phyloP scores from a whole-genome alignment of 2,797 vertebrate genomes.

The Anguilla anguilla region DNA sequence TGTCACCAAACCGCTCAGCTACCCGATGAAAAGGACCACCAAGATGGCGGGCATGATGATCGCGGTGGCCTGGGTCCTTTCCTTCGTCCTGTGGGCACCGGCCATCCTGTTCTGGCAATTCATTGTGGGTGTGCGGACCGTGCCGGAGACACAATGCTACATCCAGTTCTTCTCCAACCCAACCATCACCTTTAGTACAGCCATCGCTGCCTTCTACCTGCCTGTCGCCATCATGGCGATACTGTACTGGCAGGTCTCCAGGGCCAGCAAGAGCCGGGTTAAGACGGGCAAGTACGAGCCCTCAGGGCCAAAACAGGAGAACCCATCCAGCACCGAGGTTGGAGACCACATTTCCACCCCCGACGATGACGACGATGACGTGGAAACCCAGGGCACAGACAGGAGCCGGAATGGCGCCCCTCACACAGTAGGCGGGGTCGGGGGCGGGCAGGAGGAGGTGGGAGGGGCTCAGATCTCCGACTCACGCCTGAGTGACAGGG shows the following conservation, averaged over 20 bases:
- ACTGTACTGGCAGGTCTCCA: constrained; percentile 95
- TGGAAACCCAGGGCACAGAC: constrained; percentile 67
- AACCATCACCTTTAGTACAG: constrained; percentile 94
- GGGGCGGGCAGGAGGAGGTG: constrained; percentile 68
- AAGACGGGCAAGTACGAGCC: constrained; percentile 91
- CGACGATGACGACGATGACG: constrained; percentile 76
- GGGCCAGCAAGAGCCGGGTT: constrained; percentile 94
- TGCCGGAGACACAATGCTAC: constrained; percentile 90
- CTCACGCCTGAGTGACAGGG: constrained; percentile 85
- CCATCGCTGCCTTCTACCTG: constrained; percentile 96
- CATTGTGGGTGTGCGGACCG: constrained; percentile 94
- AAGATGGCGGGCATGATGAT: constrained; percentile 99
- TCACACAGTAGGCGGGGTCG: constrained; percentile 61
- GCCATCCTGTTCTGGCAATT: constrained; percentile 99
- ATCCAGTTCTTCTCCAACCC: constrained; percentile 98
- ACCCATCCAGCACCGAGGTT: constrained; percentile 79
- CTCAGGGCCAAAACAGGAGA: constrained; percentile 73
- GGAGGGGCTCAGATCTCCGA: constrained; percentile 83
- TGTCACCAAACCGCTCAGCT: constrained; percentile 96
- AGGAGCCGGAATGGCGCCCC: constrained; percentile 83
- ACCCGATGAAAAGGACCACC: constrained; percentile 94
- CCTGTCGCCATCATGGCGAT: constrained; percentile 96
- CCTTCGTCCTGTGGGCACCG: constrained; percentile 96
- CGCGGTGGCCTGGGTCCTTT: constrained; percentile 94
- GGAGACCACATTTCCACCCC: constrained; percentile 79